Base-by-base conservation (phyloP, 2,113 vertebrate species). In the Lophochroa leadbeateri region DNA sequence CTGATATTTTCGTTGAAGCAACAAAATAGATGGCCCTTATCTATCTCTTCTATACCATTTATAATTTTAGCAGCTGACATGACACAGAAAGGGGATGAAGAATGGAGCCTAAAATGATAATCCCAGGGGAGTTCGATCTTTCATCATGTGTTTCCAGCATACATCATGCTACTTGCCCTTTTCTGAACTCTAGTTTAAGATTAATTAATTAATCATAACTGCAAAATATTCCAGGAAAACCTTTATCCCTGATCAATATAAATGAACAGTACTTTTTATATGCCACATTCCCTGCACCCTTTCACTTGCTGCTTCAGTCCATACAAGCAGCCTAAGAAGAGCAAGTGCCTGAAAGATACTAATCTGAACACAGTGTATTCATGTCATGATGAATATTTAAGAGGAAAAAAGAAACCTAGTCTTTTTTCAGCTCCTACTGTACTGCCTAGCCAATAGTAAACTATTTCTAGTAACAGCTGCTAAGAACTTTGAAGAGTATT, bases 401-500 rank as follows among this genome's bases (percentile, higher is more conserved):
- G 47, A 78, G 69, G 6, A 78, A 85, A 88, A 93, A 84, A 50
- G 31, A 69, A 90, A 63, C 10, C 21, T 49, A 64, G 83, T 68
- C 35, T 85, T 90, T 87, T 95, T 90, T 93, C 90, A 91, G 70
- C 65, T 72, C 74, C 82, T 58, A 70, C 79, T 90, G 85, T 69
- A 86, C 78, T 8, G 24, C 87, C 85, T 65, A 88, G 72, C 72
- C 95, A 96, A 96, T 94, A 96, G 93, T 96, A 97, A 96, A 95
- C 80, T 96, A 95, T 91, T 92, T 88, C 89, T 90, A 95, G 92
- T 91, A 96, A 94, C 95, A 96, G 94, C 91, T 97, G 94, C 82
- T 83, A 93, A 95, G 90, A 96, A 93, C 92, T 96, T 91, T 92
- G 90, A 95, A 93, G 94, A 95, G 78, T 93, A 97, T 96, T 97